Conservation (phyloP, 2,888 invertebrate species). For the Heliconius charithonia region DNA sequence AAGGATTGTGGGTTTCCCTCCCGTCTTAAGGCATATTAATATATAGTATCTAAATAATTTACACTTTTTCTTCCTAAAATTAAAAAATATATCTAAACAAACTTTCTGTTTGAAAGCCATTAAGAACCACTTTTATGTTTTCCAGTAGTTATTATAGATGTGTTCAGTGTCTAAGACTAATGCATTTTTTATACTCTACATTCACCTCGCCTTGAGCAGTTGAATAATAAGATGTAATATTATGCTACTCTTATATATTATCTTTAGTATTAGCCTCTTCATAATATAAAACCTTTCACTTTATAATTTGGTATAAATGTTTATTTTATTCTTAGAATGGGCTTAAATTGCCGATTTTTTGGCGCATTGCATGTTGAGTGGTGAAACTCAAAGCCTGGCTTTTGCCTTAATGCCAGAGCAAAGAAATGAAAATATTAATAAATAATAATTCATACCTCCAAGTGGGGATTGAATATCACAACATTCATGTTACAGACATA, state of each 20-base stretch:
- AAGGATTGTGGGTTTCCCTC: background rate
- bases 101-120: constrained; percentile 4
- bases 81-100: background rate
- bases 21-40: background rate
- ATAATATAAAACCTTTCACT: constrained; percentile 17
- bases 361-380: too few species aligned
- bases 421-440: too few species aligned
- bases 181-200: constrained; percentile 24
- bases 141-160: background rate
- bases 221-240: constrained; percentile 17
- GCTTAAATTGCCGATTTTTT: background rate
- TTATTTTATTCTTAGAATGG: background rate
- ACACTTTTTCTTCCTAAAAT: too few species aligned
- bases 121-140: constrained; percentile 2
- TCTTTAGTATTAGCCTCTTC: background rate
- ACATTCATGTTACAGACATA: too few species aligned
- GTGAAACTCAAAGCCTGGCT: too few species aligned
- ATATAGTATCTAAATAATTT: too few species aligned
- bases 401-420: too few species aligned
- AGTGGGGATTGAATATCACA: too few species aligned
- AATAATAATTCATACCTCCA: too few species aligned
- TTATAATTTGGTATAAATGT: background rate
- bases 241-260: constrained; percentile 9
- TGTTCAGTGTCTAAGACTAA: constrained; percentile 25
- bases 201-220: constrained; percentile 1